Conservation (phyloP, 2,113 vertebrate species). For the Isurus oxyrinchus region DNA sequence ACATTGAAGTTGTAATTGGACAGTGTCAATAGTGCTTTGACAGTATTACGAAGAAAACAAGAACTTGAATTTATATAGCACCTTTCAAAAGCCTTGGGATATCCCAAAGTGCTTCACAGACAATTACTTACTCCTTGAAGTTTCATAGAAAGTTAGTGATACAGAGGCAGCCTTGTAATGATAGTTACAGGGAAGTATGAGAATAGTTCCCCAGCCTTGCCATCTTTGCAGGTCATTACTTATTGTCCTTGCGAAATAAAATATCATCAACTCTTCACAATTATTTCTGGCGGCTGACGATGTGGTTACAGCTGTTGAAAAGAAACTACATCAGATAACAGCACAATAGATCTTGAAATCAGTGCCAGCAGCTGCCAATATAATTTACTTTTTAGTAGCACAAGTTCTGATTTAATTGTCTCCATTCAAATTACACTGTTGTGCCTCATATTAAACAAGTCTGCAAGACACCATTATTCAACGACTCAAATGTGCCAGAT, state of each 20-base stretch:
- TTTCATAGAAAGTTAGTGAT: not conserved
- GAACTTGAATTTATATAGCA: not conserved
- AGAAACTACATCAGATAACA: not conserved
- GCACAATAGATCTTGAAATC: not conserved
- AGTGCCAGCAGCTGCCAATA: not conserved
- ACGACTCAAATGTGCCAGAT: not conserved
- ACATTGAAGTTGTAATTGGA: not conserved
- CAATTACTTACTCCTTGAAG: too few species aligned
- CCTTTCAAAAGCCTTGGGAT: not conserved
- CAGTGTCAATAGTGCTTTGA: not conserved
- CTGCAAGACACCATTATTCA: not conserved
- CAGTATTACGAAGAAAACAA: not conserved
- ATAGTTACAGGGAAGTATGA: not conserved
- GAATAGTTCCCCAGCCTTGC: not conserved
- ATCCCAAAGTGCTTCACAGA: not conserved
- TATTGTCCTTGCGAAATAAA: not conserved
- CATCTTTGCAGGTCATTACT: not conserved
- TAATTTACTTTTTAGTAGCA: not conserved
- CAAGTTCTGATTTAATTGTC: not conserved
- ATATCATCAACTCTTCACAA: not conserved
- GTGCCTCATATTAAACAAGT: not conserved
- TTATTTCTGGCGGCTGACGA: not conserved
- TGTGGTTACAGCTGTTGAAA: not conserved
- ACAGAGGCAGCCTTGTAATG: not conserved
- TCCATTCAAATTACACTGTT: not conserved